Conservation (phyloP, 2,113 vertebrate species). For the Hepsetus odoe region DNA sequence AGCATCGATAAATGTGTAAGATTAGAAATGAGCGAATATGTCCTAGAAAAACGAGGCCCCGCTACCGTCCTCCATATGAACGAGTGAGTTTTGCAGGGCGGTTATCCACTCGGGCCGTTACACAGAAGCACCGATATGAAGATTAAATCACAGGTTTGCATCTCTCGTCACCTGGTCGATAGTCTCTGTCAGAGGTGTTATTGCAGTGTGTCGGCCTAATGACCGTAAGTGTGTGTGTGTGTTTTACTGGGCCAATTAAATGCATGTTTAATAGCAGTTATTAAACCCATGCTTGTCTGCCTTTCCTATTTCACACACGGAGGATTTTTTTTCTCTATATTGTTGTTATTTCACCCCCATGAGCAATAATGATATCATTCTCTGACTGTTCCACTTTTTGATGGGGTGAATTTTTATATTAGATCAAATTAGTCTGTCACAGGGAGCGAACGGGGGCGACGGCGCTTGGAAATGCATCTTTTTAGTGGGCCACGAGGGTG, state of each 20-base stretch:
- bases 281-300: conserved; percentile 29
- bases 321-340: neutral
- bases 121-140: neutral
- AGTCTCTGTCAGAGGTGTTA: conserved; percentile 35
- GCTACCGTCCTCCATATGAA: too few relatives aligned
- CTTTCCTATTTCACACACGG: conserved; percentile 8
- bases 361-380: neutral
- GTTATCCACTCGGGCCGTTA: neutral
- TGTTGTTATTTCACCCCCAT: conserved; percentile 2
- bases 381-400: neutral
- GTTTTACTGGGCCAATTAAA: conserved; percentile 37
- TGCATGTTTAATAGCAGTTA: conserved; percentile 43
- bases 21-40: too few relatives aligned
- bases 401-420: conserved; percentile 17
- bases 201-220: conserved; percentile 33
- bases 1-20: too few relatives aligned
- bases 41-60: too few relatives aligned
- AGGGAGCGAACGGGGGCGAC: neutral
- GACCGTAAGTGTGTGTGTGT: conserved; percentile 30
- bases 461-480: conserved; percentile 4
- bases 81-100: too few relatives aligned
- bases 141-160: conserved; percentile 12
- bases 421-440: conserved; percentile 20
- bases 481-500: conserved; percentile 17
- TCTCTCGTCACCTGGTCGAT: neutral